phyloP scores from a whole-genome alignment of 2,797 vertebrate genomes.

The Sebastes miniatus region DNA sequence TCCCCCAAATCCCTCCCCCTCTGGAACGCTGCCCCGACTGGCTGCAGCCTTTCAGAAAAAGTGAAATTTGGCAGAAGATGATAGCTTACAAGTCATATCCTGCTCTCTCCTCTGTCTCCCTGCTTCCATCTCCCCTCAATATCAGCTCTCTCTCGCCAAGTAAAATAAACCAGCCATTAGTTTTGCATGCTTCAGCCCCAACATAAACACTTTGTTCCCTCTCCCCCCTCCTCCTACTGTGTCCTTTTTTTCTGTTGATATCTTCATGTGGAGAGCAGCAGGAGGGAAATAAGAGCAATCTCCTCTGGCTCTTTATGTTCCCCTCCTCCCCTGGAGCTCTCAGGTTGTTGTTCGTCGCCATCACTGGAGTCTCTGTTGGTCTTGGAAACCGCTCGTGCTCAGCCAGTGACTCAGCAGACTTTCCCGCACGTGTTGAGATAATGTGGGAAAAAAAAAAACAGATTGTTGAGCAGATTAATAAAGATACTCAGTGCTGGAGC shows the following conservation, averaged over 20 bases:
- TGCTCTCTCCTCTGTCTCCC: conserved; percentile 15
- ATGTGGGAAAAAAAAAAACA: conserved; percentile 59
- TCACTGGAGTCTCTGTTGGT: conserved; percentile 31
- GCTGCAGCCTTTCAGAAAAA: conserved; percentile 27
- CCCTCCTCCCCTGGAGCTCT: conserved; percentile 3
- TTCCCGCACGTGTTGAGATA: conserved; percentile 52
- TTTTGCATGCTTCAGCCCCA: conserved; percentile 50
- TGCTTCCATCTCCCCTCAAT: conserved; percentile 33
- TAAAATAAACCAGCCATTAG: conserved; percentile 63
- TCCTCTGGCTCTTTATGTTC: conserved; percentile 16
- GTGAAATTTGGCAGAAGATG: conserved; percentile 54
- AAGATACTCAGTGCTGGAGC: conserved; percentile 57
- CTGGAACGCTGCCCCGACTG: neutral
- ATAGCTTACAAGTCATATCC: conserved; percentile 56
- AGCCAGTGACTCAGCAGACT: conserved; percentile 71
- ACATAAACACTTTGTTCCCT: conserved; percentile 59
- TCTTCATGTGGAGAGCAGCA: conserved; percentile 51
- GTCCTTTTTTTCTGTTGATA: conserved; percentile 44
- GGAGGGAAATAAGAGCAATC: conserved; percentile 38
- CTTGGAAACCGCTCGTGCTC: conserved; percentile 44
- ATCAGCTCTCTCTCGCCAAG: conserved; percentile 57
- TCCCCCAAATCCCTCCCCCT: neutral
- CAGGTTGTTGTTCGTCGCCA: conserved; percentile 26
- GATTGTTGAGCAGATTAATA: conserved; percentile 72
- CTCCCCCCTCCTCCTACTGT: neutral